Base-by-base conservation (phyloP, 2,113 vertebrate genomes). In the Nibea coibor region DNA sequence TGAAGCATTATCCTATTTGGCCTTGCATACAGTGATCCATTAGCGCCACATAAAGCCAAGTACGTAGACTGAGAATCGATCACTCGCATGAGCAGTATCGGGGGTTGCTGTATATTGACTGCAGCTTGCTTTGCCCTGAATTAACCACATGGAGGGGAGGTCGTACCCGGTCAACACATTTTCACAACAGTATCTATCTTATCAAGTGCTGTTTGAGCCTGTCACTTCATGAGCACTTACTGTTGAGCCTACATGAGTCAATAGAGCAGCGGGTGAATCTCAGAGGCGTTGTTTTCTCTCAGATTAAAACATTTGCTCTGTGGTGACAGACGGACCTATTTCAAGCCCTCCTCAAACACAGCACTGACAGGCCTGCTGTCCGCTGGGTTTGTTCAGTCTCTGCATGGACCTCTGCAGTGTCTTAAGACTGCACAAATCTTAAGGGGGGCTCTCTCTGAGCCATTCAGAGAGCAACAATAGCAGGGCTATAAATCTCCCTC, bases 391-490 rank as follows among this genome's bases (percentile, higher is more conserved):
- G 82, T 69, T 63, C 80, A 72, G 72, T 43, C 69, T 66, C 73
- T 62, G 65, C 71, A n/a, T 65, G 50, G 75, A 86, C 72, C 74
- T 71, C 69, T 22, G 31, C 65, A 22, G 59, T 3, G 24, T 70
- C 73, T 73, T 11, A 66, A 70, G 58, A 48, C 67, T 47, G 73
- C 63, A 80, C 70, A 79, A 58, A 86, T 83, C 59, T 71, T 22
- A 3, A 64, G 53, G 50, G 48, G 53, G 59, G 28, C 35, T 78
- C 74, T 74, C 80, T 61, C 0, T 6, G 47, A 24, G 66, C 70
- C 57, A 75, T 83, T 90, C 71, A 89, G 80, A 81, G 72, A 82
- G 85, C 65, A 87, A 89, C 85, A 89, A 88, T 72, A 24, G 67
- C 47, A 10, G 35, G 24, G 67, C 19, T 43, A 81, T 90, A 92